phyloP scores from a whole-genome alignment of 1,140 invertebrate species.

The Gonioctena quinquepunctata region DNA sequence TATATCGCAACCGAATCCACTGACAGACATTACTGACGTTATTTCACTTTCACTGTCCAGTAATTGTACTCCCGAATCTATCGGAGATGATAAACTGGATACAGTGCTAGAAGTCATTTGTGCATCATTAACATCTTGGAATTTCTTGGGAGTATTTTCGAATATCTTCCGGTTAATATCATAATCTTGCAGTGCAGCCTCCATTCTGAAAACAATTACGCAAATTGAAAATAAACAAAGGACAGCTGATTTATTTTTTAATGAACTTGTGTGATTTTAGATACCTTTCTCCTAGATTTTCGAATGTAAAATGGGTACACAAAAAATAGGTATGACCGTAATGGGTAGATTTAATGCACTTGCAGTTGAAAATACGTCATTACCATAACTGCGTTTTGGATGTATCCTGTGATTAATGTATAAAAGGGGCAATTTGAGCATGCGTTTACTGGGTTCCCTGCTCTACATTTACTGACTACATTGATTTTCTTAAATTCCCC shows the following conservation, averaged over 20 bases:
- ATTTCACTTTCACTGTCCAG: conserved; percentile 61
- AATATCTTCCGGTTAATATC: neutral
- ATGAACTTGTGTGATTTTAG: neutral
- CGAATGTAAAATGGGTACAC: neutral
- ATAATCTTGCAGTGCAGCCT: neutral
- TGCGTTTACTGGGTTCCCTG: conserved; percentile 5
- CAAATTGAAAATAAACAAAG: neutral
- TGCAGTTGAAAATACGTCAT: conserved; percentile 2
- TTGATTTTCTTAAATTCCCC: conserved; percentile 7
- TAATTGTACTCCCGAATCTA: conserved; percentile 60
- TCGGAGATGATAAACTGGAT: conserved; percentile 53
- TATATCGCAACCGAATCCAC: conserved; percentile 54
- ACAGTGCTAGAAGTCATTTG: conserved; percentile 52
- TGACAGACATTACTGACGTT: conserved; percentile 59
- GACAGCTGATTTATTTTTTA: neutral
- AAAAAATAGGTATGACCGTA: neutral
- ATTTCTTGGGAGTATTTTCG: conserved; percentile 16
- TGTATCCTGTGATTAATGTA: neutral
- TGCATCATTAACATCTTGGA: conserved; percentile 22
- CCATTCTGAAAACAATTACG: neutral
- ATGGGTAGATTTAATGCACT: conserved; percentile 1
- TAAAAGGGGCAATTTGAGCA: neutral
- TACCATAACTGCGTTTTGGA: neutral
- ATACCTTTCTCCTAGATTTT: neutral
- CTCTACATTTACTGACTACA: neutral